Percentiles rank a stretch among this genome's conserved stretches.
Conservation (phyloP, 2,113 vertebrate genomes). For the Cololabis saira region DNA sequence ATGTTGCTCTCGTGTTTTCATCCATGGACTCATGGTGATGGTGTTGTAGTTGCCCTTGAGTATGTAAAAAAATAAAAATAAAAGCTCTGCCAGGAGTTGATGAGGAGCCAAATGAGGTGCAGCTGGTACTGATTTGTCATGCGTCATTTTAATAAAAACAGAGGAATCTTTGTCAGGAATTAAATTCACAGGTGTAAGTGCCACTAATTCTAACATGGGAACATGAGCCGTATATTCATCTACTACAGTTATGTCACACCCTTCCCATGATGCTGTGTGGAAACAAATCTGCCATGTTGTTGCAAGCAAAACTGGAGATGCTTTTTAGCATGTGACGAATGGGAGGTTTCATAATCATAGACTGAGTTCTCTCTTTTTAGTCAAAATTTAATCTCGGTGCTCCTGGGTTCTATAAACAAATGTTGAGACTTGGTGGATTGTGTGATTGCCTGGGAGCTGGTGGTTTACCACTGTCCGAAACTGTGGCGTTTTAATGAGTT, state of each 20-base stretch:
- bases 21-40: slow-evolving; percentile 39
- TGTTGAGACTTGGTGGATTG: no score
- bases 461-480: no score
- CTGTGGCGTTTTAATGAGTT: no score
- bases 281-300: not conserved
- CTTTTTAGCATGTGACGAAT: no score
- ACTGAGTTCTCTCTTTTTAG: no score
- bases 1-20: slow-evolving; percentile 33
- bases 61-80: slow-evolving; percentile 24
- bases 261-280: not conserved
- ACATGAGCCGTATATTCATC: not conserved
- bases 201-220: slow-evolving; percentile 13
- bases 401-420: no score
- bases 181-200: not conserved
- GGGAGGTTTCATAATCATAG: no score
- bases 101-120: slow-evolving; percentile 11
- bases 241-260: no score
- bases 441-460: no score
- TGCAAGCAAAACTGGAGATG: not conserved
- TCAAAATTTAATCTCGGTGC: no score
- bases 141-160: not conserved
- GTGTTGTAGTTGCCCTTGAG: slow-evolving; percentile 47
- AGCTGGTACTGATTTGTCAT: slow-evolving; percentile 2
- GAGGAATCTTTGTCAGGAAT: no score
- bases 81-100: slow-evolving; percentile 20